Evolutionary conservation across 1,140 invertebrate species (phyloP).

Genomic region (Drosophila sproati): DNA sequence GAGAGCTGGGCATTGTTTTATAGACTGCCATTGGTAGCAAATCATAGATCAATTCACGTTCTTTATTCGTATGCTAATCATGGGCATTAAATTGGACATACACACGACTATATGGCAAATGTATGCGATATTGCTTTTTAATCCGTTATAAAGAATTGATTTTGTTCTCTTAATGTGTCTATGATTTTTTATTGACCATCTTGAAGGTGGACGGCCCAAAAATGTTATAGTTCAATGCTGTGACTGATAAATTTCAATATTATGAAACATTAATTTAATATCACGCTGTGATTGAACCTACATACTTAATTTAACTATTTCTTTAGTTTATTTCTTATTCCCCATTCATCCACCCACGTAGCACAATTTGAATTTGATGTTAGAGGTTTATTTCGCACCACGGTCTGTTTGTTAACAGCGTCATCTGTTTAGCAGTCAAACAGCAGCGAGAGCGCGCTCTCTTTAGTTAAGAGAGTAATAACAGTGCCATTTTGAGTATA

Average conservation of each 20-base stretch:
- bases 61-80: conserved; percentile 43
- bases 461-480: conserved; percentile 22
- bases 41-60: conserved; percentile 44
- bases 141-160: background rate
- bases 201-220: too few relatives aligned
- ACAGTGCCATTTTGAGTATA: conserved; percentile 38
- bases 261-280: too few relatives aligned
- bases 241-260: too few relatives aligned
- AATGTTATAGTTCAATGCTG: too few relatives aligned
- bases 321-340: background rate
- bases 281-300: too few relatives aligned
- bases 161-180: background rate
- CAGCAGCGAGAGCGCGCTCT: background rate
- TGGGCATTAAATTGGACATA: conserved; percentile 1
- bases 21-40: conserved; percentile 31
- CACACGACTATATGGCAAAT: background rate
- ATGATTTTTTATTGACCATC: background rate
- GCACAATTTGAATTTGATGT: background rate
- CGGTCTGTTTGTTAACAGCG: conserved; percentile 10
- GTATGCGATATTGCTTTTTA: background rate
- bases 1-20: conserved; percentile 26
- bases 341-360: background rate
- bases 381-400: conserved; percentile 5
- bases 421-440: background rate
- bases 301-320: background rate